phyloP scores from a whole-genome alignment of 2,888 invertebrate species.

The Drosophila gaucha region DNA sequence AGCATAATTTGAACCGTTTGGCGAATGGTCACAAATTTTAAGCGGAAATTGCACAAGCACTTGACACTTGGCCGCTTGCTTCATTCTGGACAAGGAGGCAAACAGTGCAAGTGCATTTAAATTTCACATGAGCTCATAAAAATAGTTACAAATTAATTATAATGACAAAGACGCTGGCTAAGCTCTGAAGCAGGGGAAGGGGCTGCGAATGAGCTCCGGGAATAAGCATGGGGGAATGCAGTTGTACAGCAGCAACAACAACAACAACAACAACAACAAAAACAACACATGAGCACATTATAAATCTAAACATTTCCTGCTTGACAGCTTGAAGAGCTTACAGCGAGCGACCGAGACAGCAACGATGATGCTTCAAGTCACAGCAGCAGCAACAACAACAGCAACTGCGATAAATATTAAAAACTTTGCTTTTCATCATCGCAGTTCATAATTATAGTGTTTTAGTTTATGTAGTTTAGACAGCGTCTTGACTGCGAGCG shows the following conservation, averaged over 20 bases:
- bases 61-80: conserved; percentile 61
- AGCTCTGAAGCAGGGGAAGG: neutral
- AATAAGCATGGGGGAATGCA: conserved; percentile 41
- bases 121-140: conserved; percentile 80
- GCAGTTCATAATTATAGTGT: conserved; percentile 74
- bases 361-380: conserved; percentile 69
- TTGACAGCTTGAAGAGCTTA: conserved; percentile 78
- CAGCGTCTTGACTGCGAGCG: conserved; percentile 60
- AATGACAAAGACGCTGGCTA: conserved; percentile 67
- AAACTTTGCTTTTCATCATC: conserved; percentile 75
- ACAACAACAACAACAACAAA: conserved; percentile 30
- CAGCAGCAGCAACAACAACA: conserved; percentile 40
- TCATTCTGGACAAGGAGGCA: conserved; percentile 40
- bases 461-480: conserved; percentile 75
- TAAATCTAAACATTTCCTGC: conserved; percentile 80
- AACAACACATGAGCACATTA: conserved; percentile 59
- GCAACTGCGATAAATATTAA: conserved; percentile 56
- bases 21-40: conserved; percentile 73
- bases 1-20: conserved; percentile 69
- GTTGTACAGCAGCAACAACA: conserved; percentile 37
- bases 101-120: conserved; percentile 64
- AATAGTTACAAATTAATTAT: conserved; percentile 81
- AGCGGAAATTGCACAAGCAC: conserved; percentile 79
- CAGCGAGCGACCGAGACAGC: conserved; percentile 62
- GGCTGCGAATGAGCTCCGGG: neutral